Evolutionary conservation across 1,140 invertebrate species (phyloP).

Genomic region (Lepidotrigona ventralis): DNA sequence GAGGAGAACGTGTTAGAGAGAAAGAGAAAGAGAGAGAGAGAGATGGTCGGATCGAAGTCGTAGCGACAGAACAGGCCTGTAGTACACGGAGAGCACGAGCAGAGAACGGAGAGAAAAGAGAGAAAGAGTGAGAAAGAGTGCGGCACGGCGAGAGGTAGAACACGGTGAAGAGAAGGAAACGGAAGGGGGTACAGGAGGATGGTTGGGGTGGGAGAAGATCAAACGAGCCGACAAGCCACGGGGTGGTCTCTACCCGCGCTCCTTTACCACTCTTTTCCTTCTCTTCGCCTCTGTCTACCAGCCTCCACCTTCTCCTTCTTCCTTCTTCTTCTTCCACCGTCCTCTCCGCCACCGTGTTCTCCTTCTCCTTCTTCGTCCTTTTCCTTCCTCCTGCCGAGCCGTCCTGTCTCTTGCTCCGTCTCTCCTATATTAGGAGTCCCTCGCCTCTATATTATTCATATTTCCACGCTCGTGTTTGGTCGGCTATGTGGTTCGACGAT

Average conservation of each 20-base stretch:
- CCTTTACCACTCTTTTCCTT: conserved; percentile 60
- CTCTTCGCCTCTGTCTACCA: conserved; percentile 61
- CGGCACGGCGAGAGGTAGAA: conserved; percentile 54
- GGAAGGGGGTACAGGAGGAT: conserved; percentile 64
- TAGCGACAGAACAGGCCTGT: conserved; percentile 22
- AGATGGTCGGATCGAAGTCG: conserved; percentile 46
- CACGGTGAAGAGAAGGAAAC: conserved; percentile 47
- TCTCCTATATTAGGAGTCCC: conserved; percentile 47
- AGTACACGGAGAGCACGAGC: conserved; percentile 3
- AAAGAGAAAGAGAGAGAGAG: conserved; percentile 54
- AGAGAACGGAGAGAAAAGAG: not conserved
- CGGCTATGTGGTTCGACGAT: conserved; percentile 71
- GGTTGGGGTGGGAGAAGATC: conserved; percentile 77
- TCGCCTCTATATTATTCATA: conserved; percentile 78
- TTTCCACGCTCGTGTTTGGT: conserved; percentile 73
- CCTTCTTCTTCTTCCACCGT: conserved; percentile 10
- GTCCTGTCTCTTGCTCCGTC: conserved; percentile 16
- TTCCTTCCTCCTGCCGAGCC: conserved; percentile 4
- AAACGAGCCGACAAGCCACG: conserved; percentile 80
- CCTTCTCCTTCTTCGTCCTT: not conserved
- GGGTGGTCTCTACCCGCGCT: conserved; percentile 79
- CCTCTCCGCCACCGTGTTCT: conserved; percentile 31
- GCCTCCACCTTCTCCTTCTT: conserved; percentile 39
- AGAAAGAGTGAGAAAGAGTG: conserved; percentile 19
- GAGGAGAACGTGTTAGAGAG: conserved; percentile 20